Evolutionary conservation across 2,113 vertebrate genomes (phyloP), one percentile per base, ranked within the genome.

Genomic region (Megalops atlanticus): DNA sequence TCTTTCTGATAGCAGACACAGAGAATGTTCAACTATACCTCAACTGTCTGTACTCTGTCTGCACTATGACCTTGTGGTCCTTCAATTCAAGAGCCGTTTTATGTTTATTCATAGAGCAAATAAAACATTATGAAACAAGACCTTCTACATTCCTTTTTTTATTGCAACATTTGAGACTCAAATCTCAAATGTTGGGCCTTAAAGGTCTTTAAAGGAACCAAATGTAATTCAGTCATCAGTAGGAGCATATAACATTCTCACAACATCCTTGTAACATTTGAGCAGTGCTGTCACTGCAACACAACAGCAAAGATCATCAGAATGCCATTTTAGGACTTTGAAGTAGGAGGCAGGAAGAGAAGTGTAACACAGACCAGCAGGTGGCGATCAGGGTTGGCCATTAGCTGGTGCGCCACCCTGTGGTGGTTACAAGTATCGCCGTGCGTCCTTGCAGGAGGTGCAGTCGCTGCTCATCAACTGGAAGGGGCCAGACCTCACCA

Each of bases 391-490:
- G 64, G 4, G 36, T 70, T 11, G 41, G 2, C 31, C 18, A 16
- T 6, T 47, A 31, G 41, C 14, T 73, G 43, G 18, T 38, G 31
- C 27, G 54, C n/a, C 73, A 41, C 43, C 8, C 15, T 11, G 8
- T 77, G 15, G 21, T 35, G 41, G 24, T 64, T 24, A 64, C n/a
- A 31, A 10, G 49, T 35, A 36, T 74, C 12, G 33, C 6, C 33
- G 21, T 15, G 85, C 71, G 81, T 18, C 18, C 3, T 0, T 21
- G 0, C 88, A 99, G 97, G 97, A 99, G 91, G 95, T 99, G 68
- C 97, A 99, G 91, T 97, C 97, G 0, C 83, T 98, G 85, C 94
- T 99, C 84, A 92, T 98, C 85, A 94, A 96, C 88, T 98, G 97
- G 97, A 97, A 96, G 73, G 97, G 97, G 1, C 93, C 94, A 0